Conservation (phyloP, 2,797 vertebrate genomes). For the Chaetophractus vellerosus region DNA sequence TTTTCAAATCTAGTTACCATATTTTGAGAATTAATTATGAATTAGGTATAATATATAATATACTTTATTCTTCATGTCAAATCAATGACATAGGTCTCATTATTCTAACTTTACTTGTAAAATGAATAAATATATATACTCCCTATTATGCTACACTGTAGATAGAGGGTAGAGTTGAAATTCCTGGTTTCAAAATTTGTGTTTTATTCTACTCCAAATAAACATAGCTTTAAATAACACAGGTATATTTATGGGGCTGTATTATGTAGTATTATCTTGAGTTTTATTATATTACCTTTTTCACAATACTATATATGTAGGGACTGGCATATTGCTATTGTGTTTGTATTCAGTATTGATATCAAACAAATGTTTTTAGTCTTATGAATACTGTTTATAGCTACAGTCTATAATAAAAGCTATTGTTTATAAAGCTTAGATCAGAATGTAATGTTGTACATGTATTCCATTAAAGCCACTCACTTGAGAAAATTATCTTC, state of each 20-base stretch:
- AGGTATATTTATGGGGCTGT: background rate
- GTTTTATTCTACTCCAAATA: slow-evolving; percentile 35
- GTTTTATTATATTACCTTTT: slow-evolving; percentile 11
- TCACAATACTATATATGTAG: background rate
- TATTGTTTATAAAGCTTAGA: slow-evolving; percentile 48
- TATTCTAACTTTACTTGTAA: background rate
- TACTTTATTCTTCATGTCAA: slow-evolving; percentile 27
- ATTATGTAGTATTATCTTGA: slow-evolving; percentile 8
- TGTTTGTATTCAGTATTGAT: slow-evolving; percentile 45
- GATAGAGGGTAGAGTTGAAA: background rate
- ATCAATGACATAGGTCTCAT: background rate
- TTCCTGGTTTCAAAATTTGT: slow-evolving; percentile 38
- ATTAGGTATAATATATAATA: background rate
- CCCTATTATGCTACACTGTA: background rate
- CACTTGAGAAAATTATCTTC: slow-evolving; percentile 53
- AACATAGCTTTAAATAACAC: background rate
- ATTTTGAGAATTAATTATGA: background rate
- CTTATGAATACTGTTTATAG: no score
- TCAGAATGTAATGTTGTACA: slow-evolving; percentile 21
- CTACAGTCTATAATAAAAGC: slow-evolving; percentile 39
- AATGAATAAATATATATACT: background rate
- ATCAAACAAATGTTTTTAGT: no score
- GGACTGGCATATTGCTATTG: background rate
- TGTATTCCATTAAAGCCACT: slow-evolving; percentile 45
- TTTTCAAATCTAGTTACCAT: slow-evolving; percentile 50